Evolutionary conservation across 1,140 invertebrate genomes (phyloP), one percentile per base, ranked within the genome.

Genomic region (Drosophila insularis): DNA sequence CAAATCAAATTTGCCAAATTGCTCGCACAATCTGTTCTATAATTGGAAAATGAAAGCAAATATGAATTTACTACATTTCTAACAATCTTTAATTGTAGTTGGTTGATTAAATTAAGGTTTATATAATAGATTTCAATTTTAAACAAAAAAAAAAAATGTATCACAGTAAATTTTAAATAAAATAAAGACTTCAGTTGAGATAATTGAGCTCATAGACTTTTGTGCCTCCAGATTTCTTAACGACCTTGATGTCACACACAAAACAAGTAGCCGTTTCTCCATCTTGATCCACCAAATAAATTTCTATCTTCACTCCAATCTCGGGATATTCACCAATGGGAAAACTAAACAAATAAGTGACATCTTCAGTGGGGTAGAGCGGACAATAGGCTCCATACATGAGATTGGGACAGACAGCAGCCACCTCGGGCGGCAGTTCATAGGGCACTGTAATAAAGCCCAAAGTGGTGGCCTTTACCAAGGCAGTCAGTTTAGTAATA

Each of bases 231-330:
- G 55, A 37, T 1, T 58, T 68, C 53, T 90, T 90, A 32, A 89
- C 90, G 6, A 91, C 90, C 61, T 91, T 91, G 14, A 91, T 91
- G 39, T 89, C 87, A 59, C 90, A 91, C 0, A 77, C 59, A 19
- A 91, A 91, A 62, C 90, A 91, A 11, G 80, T 90, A 10, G 78
- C 74, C 0, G 74, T 17, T 5, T 85, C 82, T 3, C 46, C 37
- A 68, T 91, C 81, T 68, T 91, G 87, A 74, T 91, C 90, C 46
- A 81, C 84, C 40, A 91, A n/a, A 62, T 78, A 77, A 13, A 91
- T 79, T 60, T 91, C 90, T 37, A 91, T 80, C 46, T 87, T 91
- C 0, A 87, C 81, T 23, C 84, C 86, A 2, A 91, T 78, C 60
- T 91, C 90, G 0, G 87, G 90, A 63, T 91, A 91, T 32, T 80